Evolutionary conservation across 2,113 vertebrate species (phyloP).

Genomic region (Canis aureus): DNA sequence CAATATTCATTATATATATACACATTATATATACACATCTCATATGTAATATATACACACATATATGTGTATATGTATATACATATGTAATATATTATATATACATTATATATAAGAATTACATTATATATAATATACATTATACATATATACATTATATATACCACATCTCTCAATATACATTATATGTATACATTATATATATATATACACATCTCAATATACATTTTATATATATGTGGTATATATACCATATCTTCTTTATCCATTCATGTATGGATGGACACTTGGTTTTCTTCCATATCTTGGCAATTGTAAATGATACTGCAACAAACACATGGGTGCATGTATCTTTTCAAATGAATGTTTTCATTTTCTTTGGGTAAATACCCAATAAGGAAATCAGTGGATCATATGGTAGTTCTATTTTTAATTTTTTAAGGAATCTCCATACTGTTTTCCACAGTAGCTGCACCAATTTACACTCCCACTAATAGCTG

Average conservation of each 20-base stretch:
- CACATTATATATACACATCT: too few species aligned
- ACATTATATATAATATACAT: too few species aligned
- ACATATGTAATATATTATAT: too few species aligned
- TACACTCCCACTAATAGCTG: background rate
- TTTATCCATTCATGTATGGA: background rate
- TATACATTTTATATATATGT: too few species aligned
- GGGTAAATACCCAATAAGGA: background rate
- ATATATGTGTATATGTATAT: too few species aligned
- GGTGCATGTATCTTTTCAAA: background rate
- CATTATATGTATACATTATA: too few species aligned
- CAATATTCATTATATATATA: too few species aligned
- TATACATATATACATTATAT: too few species aligned
- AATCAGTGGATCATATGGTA: background rate
- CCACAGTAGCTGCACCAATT: background rate
- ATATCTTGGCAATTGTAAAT: background rate
- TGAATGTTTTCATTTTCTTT: background rate
- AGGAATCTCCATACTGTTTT: background rate
- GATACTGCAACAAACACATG: background rate
- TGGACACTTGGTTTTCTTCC: background rate
- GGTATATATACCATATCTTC: background rate
- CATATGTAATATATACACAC: too few species aligned
- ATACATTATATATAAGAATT: too few species aligned
- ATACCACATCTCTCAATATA: too few species aligned
- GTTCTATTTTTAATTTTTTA: background rate
- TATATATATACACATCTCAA: too few species aligned